phyloP scores from a whole-genome alignment of 2,113 vertebrate genomes.

The Monopterus albus region DNA sequence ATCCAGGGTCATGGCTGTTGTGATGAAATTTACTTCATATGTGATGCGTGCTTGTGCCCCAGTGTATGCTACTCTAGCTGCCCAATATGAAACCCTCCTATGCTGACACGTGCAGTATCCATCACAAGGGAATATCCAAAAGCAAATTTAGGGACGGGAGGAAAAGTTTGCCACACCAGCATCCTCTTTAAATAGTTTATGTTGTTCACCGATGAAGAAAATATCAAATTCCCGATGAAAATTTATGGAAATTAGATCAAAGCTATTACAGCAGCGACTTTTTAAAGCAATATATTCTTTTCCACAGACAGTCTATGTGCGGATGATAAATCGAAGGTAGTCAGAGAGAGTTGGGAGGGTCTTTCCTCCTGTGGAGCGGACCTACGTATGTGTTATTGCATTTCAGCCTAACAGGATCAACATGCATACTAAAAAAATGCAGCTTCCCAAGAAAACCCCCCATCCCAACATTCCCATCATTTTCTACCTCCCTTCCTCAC shows the following conservation, averaged over 20 bases:
- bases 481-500: constrained; percentile 66
- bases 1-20: constrained; percentile 33
- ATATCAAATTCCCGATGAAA: constrained; percentile 86
- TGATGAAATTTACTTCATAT: constrained; percentile 35
- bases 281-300: constrained; percentile 88
- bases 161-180: constrained; percentile 83
- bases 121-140: constrained; percentile 78
- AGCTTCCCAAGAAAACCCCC: constrained; percentile 68
- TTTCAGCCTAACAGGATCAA: constrained; percentile 82
- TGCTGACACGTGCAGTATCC: constrained; percentile 66
- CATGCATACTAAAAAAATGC: constrained; percentile 79
- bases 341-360: constrained; percentile 79
- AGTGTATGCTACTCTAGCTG: constrained; percentile 19
- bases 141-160: constrained; percentile 78
- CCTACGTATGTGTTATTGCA: constrained; percentile 80
- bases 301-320: constrained; percentile 79
- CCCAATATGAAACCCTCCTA: constrained; percentile 63
- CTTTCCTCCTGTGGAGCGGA: constrained; percentile 73
- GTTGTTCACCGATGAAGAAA: constrained; percentile 85
- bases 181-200: constrained; percentile 84
- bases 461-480: constrained; percentile 69
- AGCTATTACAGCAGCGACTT: constrained; percentile 84
- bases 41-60: constrained; percentile 12
- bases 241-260: constrained; percentile 88
- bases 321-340: constrained; percentile 84